phyloP scores from a whole-genome alignment of 1,140 invertebrate genomes.

The Polypedilum pembai region DNA sequence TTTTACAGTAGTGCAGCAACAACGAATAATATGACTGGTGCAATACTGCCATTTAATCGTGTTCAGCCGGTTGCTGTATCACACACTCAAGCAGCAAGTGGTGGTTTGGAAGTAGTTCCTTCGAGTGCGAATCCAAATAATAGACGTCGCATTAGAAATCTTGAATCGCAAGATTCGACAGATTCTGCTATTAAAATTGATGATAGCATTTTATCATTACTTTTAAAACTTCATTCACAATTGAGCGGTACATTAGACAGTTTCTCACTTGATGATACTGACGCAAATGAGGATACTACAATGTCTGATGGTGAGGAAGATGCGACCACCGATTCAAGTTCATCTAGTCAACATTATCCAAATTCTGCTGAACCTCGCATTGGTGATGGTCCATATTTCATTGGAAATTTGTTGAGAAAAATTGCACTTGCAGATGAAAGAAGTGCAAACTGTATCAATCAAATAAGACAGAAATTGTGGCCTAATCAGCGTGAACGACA shows the following conservation, averaged over 20 bases:
- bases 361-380: conserved; percentile 50
- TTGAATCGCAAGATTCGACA: conserved; percentile 36
- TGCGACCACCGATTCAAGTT: not conserved
- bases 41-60: conserved; percentile 42
- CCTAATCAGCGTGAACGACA: conserved; percentile 68
- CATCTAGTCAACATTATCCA: conserved; percentile 32
- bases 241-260: conserved; percentile 74
- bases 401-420: conserved; percentile 65
- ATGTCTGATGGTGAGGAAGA: conserved; percentile 29
- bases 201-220: conserved; percentile 84
- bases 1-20: conserved; percentile 31
- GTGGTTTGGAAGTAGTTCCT: conserved; percentile 40
- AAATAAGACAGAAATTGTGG: conserved; percentile 64
- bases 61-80: conserved; percentile 42
- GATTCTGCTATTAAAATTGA: conserved; percentile 57
- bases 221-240: conserved; percentile 89
- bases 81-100: conserved; percentile 28
- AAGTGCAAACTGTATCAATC: conserved; percentile 58
- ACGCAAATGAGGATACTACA: conserved; percentile 31
- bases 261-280: conserved; percentile 49
- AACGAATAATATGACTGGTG: conserved; percentile 35
- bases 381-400: conserved; percentile 82
- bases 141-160: conserved; percentile 28
- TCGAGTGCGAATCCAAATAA: conserved; percentile 32
- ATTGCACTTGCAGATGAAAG: conserved; percentile 62